Evolutionary conservation across 2,888 invertebrate species (phyloP).

Genomic region (Cantharis lateralis): DNA sequence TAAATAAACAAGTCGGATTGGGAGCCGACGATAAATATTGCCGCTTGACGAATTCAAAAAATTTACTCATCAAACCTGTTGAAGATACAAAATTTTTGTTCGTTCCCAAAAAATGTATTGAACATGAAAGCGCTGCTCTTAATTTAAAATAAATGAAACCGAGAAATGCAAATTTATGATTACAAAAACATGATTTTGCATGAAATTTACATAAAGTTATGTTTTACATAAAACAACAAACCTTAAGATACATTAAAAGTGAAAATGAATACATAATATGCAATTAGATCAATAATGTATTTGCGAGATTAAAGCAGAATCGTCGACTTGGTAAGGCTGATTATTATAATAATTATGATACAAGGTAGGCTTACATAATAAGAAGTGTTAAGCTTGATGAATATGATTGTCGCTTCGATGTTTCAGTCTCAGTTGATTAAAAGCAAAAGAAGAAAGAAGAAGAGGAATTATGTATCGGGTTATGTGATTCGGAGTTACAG

Average conservation of each 20-base stretch:
- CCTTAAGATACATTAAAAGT: background rate
- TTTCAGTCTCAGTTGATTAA: slow-evolving; percentile 7
- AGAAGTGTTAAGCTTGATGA: background rate
- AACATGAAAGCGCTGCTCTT: too few relatives aligned
- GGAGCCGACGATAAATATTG: background rate
- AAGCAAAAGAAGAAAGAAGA: slow-evolving; percentile 41
- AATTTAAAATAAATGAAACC: background rate
- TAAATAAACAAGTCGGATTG: background rate
- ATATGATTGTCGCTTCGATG: background rate
- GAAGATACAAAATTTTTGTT: background rate
- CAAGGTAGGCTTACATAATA: background rate
- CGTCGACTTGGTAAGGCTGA: background rate
- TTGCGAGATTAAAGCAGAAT: background rate
- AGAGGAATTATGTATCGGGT: slow-evolving; percentile 49
- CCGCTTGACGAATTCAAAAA: background rate
- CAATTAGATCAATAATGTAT: background rate
- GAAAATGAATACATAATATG: background rate
- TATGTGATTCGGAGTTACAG: slow-evolving; percentile 50
- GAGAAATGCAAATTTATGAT: background rate
- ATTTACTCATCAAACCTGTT: background rate
- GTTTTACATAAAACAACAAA: background rate
- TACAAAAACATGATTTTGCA: background rate
- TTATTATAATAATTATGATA: background rate
- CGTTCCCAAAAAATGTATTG: too few relatives aligned
- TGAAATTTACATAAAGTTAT: background rate